Base-by-base conservation (phyloP, 1,140 invertebrate genomes). In the Macrocentrus cingulum region DNA sequence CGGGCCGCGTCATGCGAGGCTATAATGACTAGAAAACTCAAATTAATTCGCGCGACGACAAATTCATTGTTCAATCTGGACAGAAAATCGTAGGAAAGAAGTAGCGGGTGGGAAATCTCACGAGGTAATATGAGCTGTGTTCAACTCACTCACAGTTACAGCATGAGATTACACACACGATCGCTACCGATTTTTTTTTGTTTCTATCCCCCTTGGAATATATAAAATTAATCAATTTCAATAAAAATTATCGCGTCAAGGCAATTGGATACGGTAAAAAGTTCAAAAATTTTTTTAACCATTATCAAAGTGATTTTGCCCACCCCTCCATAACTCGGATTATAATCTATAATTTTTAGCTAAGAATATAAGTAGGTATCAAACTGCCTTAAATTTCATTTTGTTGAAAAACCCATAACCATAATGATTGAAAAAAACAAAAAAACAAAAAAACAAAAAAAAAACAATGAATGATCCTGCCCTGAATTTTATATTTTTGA, bases 91-190 rank as follows among this genome's bases (percentile, higher is more conserved):
- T 72, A 73, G 77, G 69, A 72, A 66, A 72, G 68, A 68, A 67
- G 75, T 75, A 79, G 69, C 68, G 74, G 69, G 73, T 79, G 76
- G 75, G 82, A 84, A 88, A 89, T 84, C 88, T 85, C 87, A 88
- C 83, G 83, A 84, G 85, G 87, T 85, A 87, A 83, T 82, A 83
- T 87, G 87, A 87, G 86, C 70, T 70, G 61, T 69, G 75, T 79
- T 80, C 76, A 76, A 78, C 72, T 51, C 75, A 74, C 90, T 91
- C 90, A 91, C 87, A 91, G 89, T 91, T 92, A 92, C 89, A 88
- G 88, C 87, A 91, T 91, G 90, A 92, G 90, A 92, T 92, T 92
- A 90, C 67, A 71, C 72, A 76, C 77, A 78, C 79, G 68, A 70
- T 69, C 81, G 76, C 71, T 79, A 80, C 77, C 77, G 71, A 70